Base-by-base conservation (phyloP, 1,140 invertebrate genomes). In the Triops cancriformis region DNA sequence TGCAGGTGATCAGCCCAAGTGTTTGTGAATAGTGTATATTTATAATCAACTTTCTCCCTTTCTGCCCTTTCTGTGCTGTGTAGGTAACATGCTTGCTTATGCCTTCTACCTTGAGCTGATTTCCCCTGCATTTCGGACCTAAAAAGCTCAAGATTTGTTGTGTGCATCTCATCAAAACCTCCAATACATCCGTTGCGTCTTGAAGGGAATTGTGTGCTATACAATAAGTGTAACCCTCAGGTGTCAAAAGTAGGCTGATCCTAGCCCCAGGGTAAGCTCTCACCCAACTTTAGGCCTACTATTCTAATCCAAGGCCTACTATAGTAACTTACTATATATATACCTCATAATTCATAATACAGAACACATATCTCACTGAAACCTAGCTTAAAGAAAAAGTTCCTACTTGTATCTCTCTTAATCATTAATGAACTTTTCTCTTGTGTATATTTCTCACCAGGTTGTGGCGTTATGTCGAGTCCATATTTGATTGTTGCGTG, bases 21-120 rank as follows among this genome's bases (percentile, higher is more conserved):
- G 51, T 64, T n/a, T 64, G 51, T 64, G 51, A 64, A 64, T 64
- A 64, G 51, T 64, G 51, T 64, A 64, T 64, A 64, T 64, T 64
- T 64, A 64, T 64, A 64, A 23, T 64, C 23, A 64, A 64, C 51
- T 64, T 64, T 64, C 51, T 64, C 51, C 18, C 23, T 18, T 18
- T 64, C 5, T 6, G 51, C 23, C n/a, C n/a, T n/a, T n/a, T n/a
- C n/a, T n/a, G n/a, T 64, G 18, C 14, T n/a, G 18, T 64, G 14
- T 23, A 12, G 43, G 23, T 64, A 37, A 37, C 31, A 37, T 37
- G 31, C 51, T 23, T 64, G 51, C 51, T 64, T 64, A 64, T 23
- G 18, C 4, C 23, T n/a, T 64, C 14, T 64, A 37, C 18, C n/a
- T 64, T 64, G 51, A n/a, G 51, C 51, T n/a, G 51, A 64, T 64